Conservation (phyloP, 1,140 invertebrate genomes). For the Forficula auricularia region DNA sequence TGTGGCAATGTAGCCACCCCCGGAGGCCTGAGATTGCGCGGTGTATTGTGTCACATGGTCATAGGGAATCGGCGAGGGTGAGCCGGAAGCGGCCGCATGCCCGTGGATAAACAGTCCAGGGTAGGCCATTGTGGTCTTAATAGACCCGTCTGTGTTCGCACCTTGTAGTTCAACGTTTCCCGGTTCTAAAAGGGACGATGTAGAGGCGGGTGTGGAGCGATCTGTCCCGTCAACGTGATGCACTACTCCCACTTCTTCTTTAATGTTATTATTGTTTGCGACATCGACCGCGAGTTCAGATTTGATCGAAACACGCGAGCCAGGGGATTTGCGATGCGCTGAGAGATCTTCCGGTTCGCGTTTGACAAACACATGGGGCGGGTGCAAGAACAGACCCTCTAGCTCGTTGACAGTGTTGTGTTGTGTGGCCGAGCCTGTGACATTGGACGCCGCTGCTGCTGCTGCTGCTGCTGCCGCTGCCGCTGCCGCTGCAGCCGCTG, state of each 20-base stretch:
- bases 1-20: conserved; percentile 26
- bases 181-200: conserved; percentile 27
- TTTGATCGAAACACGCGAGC: conserved; percentile 14
- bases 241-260: conserved; percentile 23
- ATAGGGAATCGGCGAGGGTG: conserved; percentile 37
- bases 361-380: conserved; percentile 28
- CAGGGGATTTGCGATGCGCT: conserved; percentile 25
- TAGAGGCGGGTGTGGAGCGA: conserved; percentile 30
- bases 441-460: conserved; percentile 1
- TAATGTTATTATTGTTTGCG: conserved; percentile 27
- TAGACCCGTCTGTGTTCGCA: conserved; percentile 24
- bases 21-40: conserved; percentile 25
- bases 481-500: conserved; percentile 34
- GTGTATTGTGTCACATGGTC: conserved; percentile 31
- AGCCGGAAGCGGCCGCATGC: conserved; percentile 24
- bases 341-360: conserved; percentile 46
- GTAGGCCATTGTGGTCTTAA: conserved; percentile 25
- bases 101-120: conserved; percentile 3
- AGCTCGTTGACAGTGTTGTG: conserved; percentile 35
- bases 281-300: conserved; percentile 29
- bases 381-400: conserved; percentile 40
- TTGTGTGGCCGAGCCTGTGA: conserved; percentile 16
- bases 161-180: conserved; percentile 32
- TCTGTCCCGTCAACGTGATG: conserved; percentile 23
- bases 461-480: conserved; percentile 25